Base-by-base conservation (phyloP, 2,797 vertebrate genomes). In the Fistularia tabacaria region DNA sequence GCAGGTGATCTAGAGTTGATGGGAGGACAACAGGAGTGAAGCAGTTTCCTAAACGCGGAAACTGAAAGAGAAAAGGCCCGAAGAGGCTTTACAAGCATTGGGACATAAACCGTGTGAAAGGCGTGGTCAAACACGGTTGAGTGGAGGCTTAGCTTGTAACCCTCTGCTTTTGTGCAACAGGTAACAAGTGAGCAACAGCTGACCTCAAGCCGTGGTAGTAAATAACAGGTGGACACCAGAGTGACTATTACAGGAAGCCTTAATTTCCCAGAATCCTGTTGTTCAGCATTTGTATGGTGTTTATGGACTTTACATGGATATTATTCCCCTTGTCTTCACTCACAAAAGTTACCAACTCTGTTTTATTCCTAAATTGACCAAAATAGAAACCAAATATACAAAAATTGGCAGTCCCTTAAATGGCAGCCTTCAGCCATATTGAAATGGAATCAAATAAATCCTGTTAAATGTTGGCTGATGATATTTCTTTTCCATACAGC, bases 1-100 rank as follows among this genome's bases (percentile, higher is more conserved):
- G 79, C 71, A 71, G 56, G 66, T 62, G 63, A 80, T 79, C 59
- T 50, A 39, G 59, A 62, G 62, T 65, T 85, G 81, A 87, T 76
- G 82, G 73, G 57, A 59, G 66, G 63, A 74, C 55, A 62, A 76
- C 69, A 65, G 72, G 69, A 59, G 39, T 54, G 47, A 55, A 60
- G 63, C 70, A 62, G 41, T 41, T 65, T 77, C 60, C 71, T 79
- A 66, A 55, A 76, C 67, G 59, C 53, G 42, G 69, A 63, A 57
- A 71, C 62, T 52, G 49, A 60, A 73, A 65, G 52, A 56, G 57
- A 40, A 52, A 50, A 74, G 63, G 67, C 69, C 69, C 51, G 15
- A 47, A 61, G 56, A 77, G 70, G 53, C 54, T 72, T 4, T 38
- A 56, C 67, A 61, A 62, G 25, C 25, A 25, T 25, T 2, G 25